These are phyloP conservation scores for Himalopsyche anomala DNA, from an alignment of 2,888 invertebrate genomes.

Conservation along the genomic window DNA sequence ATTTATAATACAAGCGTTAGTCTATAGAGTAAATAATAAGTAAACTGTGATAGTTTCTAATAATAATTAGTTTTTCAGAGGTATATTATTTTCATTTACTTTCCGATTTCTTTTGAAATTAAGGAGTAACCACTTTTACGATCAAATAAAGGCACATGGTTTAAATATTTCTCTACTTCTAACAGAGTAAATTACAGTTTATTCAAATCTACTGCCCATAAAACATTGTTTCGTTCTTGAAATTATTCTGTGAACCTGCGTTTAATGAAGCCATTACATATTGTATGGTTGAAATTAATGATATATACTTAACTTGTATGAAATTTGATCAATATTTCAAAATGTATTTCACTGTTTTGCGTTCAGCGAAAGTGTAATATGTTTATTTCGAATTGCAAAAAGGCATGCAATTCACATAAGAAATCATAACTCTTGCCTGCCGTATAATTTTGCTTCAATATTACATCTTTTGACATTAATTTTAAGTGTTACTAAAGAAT, in stretches of 20 bases:
- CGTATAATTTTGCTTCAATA: conserved; percentile 27
- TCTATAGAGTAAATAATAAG: too few species aligned
- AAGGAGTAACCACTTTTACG: too few species aligned
- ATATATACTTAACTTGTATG: conserved; percentile 37
- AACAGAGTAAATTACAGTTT: conserved; percentile 4
- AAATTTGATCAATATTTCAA: conserved; percentile 31
- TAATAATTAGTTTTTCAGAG: too few species aligned
- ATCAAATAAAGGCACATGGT: too few species aligned
- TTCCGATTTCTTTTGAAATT: too few species aligned
- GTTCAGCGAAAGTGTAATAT: conserved; percentile 44
- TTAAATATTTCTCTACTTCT: neutral
- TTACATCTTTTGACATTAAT: conserved; percentile 14
- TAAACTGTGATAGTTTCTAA: too few species aligned
- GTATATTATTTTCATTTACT: too few species aligned
- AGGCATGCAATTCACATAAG: conserved; percentile 49
- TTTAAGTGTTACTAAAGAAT: neutral
- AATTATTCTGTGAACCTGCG: conserved; percentile 15
- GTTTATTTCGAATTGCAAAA: conserved; percentile 54
- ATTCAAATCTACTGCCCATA: conserved; percentile 25
- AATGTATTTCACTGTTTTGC: neutral
- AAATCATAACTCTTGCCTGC: neutral
- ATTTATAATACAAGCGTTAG: too few species aligned
- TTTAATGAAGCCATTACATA: conserved; percentile 40
- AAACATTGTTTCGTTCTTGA: conserved; percentile 32
- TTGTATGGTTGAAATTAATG: conserved; percentile 3